Base-by-base conservation (phyloP, 2,797 vertebrate genomes). In the Enteromius anoplus region DNA sequence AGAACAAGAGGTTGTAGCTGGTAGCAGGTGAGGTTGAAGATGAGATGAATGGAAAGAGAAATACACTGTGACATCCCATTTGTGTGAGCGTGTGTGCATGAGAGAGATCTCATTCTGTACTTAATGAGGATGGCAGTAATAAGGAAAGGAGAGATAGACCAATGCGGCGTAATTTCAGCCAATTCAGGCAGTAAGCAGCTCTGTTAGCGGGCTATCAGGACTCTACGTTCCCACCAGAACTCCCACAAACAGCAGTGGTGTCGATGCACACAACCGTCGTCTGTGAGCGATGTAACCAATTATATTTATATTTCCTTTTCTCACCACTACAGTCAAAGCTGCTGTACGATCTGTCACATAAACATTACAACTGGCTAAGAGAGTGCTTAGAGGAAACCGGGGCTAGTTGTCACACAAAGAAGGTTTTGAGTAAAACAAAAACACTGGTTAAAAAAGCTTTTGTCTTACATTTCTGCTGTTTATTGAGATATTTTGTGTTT, bases 81-180 rank as follows among this genome's bases (percentile, higher is more conserved):
- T 78, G 83, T 66, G 77, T 17, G 55, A 71, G 26, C 0, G 29
- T 32, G 55, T 77, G 77, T 80, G 72, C 40, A 55, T 62, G 53
- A 69, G 65, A 62, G 45, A 42, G 75, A 71, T 83, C 58, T 75
- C 49, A 75, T 80, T 75, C 37, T 68, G 26, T 42, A 5, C 49
- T 76, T 85, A 85, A 85, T 81, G 78, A 85, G 75, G 53, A 79
- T 12, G 60, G 40, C 72, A 64, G 78, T 81, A 80, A 75, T 75
- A 85, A 75, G 72, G 45, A 40, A 64, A 32, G 32, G 45, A 81
- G 72, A 77, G 78, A 78, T 26, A 64, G 53, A 85, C 49, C 49
- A 65, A 40, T 53, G 60, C 45, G 34, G 70, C 51, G 45, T 66
- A 60, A 64, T 81, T 62, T 58, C 78, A 70, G 51, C 26, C 78